Evolutionary conservation across 92 coral and sea anemone species (phyloP), one percentile per base, ranked within the genome.

Genomic region (Phenganax marumi): DNA sequence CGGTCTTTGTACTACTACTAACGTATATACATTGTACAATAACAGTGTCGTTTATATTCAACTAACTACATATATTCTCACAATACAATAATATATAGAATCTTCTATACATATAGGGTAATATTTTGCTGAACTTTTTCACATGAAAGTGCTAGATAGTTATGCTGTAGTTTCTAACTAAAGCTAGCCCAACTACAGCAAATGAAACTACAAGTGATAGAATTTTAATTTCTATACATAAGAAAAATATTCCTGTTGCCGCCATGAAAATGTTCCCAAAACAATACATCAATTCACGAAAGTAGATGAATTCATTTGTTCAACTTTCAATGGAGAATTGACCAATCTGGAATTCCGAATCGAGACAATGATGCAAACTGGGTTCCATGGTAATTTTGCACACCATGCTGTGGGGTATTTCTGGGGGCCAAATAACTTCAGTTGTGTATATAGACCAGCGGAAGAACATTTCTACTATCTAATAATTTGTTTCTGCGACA

Each of bases 1-100:
- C 8, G 52, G 56, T 76, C 63, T 25, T 57, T 76, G 81, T 76
- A 57, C 81, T 25, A 50, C 22, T 25, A 52, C 49, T 8, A 17
- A 74, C 18, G 10, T 74, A 74, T 52, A 49, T 66, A 66, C 72
- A 66, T n/a, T 66, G 6, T 25, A 17, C 49, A 66, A 24, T 12
- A n/a, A 12, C 72, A 66, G 68, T 66, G 72, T 66, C 33, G 50
- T 24, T 6, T 33, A 33, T 33, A 33, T 33, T 33, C 2, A 33
- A 33, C 43, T 33, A 33, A 33, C 43, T 33, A 33, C 43, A 33
- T 33, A 18, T 58, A 58, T 24, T 10, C 33, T 66, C n/a, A 25
- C 72, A 25, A 25, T 8, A 66, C 72, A 10, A 58, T 12, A 66
- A 22, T 64, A 64, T 10, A 13, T 64, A 58, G 8, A 22, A 64